These are phyloP conservation scores for Colius striatus DNA, from an alignment of 2,113 vertebrate species.

Conservation along the genomic window DNA sequence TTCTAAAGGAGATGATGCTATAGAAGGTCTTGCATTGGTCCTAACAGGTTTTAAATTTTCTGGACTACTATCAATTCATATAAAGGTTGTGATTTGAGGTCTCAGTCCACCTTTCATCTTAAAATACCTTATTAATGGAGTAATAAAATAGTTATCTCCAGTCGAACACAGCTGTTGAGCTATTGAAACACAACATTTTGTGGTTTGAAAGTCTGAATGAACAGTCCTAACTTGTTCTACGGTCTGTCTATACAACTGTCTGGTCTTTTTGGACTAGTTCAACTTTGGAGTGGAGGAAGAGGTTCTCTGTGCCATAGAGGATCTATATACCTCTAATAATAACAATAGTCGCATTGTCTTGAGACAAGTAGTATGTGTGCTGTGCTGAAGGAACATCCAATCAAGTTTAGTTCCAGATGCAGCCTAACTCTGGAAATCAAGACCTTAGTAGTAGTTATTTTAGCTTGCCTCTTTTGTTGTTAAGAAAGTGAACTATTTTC, in stretches of 20 bases:
- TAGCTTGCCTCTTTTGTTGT: background rate
- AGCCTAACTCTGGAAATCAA: background rate
- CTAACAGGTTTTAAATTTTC: background rate
- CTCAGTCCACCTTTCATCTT: background rate
- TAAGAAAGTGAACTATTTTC: background rate
- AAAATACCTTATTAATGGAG: background rate
- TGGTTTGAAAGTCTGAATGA: background rate
- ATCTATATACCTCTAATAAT: background rate
- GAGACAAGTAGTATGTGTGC: background rate
- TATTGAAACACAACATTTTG: background rate
- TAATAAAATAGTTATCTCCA: background rate
- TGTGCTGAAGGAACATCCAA: background rate
- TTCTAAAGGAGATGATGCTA: background rate
- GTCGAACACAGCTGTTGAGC: background rate
- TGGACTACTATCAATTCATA: background rate
- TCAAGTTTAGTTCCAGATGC: background rate
- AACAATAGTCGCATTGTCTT: background rate
- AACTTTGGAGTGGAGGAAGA: background rate
- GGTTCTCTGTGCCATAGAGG: background rate
- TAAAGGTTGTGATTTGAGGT: background rate
- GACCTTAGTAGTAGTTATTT: background rate
- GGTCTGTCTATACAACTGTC: background rate
- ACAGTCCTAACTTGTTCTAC: background rate
- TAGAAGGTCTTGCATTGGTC: background rate
- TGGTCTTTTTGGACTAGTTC: background rate